Percentiles rank a stretch among this genome's conserved stretches.
Evolutionary conservation across 2,113 vertebrate species (phyloP).

Genomic region (Ivindomyrus marchei): DNA sequence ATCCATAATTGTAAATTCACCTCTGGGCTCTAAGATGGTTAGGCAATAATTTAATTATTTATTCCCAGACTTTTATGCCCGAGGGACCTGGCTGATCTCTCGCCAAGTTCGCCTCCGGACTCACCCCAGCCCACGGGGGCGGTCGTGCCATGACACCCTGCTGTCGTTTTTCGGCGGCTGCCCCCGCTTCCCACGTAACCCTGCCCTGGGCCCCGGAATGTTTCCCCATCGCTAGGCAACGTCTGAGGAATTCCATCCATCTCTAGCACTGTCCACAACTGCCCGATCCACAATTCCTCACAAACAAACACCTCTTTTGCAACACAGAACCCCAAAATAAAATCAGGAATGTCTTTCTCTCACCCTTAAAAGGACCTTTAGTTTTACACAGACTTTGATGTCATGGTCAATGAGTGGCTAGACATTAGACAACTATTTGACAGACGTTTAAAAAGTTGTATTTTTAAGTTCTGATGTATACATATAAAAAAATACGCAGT

Average conservation of each 20-base stretch:
- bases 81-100: background rate
- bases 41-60: background rate
- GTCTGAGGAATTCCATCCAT: constrained; percentile 33
- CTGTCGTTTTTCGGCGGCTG: background rate
- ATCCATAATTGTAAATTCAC: background rate
- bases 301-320: constrained; percentile 22
- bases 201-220: constrained; percentile 34
- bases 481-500: background rate
- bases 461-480: background rate
- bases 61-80: background rate
- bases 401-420: constrained; percentile 9
- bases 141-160: background rate
- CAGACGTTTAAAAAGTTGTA: background rate
- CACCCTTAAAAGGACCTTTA: constrained; percentile 15
- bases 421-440: background rate
- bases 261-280: constrained; percentile 23
- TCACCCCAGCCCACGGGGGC: background rate
- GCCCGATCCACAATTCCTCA: constrained; percentile 17
- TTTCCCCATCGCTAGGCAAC: constrained; percentile 51
- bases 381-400: constrained; percentile 21
- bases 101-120: background rate
- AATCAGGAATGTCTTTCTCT: constrained; percentile 25
- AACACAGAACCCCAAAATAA: constrained; percentile 6
- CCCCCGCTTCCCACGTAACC: constrained; percentile 16
- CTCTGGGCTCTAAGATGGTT: no score